phyloP scores from a whole-genome alignment of 1,140 invertebrate genomes.

The Cotesia chilonis region DNA sequence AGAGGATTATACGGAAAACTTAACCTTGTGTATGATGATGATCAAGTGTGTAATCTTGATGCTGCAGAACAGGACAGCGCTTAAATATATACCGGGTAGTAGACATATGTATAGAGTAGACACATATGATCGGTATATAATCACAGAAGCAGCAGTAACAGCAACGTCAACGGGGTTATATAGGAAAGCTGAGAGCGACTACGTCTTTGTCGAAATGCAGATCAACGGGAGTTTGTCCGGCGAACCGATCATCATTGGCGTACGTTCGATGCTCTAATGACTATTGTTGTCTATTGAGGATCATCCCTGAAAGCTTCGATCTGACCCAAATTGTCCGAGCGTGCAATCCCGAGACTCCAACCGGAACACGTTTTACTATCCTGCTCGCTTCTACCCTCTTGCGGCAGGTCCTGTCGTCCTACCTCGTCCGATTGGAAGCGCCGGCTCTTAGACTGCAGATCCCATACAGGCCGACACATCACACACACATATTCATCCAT shows the following conservation, averaged over 20 bases:
- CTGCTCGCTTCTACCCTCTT: background rate
- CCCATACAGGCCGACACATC: background rate
- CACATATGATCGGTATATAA: constrained; percentile 1
- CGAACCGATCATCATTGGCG: constrained; percentile 44
- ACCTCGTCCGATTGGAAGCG: background rate
- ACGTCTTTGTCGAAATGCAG: constrained; percentile 38
- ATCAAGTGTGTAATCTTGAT: constrained; percentile 26
- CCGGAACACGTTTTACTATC: constrained; percentile 10
- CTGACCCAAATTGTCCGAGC: constrained; percentile 51
- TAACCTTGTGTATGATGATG: background rate
- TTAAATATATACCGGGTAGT: background rate
- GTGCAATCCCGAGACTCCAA: constrained; percentile 12
- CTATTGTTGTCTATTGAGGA: constrained; percentile 50
- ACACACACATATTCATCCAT: background rate
- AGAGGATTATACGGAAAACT: constrained; percentile 28
- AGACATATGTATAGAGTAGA: background rate
- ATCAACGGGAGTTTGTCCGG: constrained; percentile 43
- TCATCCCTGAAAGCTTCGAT: constrained; percentile 38
- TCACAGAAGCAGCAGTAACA: background rate
- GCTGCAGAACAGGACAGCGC: background rate
- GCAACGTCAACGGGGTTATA: background rate
- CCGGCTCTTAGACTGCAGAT: background rate
- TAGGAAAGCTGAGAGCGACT: constrained; percentile 25
- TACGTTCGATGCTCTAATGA: constrained; percentile 50
- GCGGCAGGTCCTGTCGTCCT: background rate